Percentiles rank a stretch among this genome's conserved stretches.
Conservation (phyloP, 2,888 invertebrate species). For the Galerucella calmariensis region DNA sequence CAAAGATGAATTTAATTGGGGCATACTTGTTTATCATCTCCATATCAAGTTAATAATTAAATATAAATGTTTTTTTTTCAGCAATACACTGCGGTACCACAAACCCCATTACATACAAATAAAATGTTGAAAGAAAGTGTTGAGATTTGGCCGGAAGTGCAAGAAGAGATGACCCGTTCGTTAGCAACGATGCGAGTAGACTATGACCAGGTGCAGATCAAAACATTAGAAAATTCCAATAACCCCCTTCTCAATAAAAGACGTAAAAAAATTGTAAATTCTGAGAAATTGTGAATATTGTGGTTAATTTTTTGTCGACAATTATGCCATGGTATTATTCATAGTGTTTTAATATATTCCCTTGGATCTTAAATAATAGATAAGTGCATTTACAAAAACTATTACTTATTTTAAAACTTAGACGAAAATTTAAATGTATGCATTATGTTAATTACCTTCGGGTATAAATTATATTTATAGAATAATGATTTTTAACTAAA, state of each 20-base stretch:
- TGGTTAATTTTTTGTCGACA: conserved; percentile 8
- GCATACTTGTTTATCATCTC: neutral
- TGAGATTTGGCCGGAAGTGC: conserved; percentile 96
- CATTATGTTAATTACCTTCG: neutral
- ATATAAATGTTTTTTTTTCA: conserved; percentile 49
- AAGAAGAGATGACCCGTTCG: conserved; percentile 98
- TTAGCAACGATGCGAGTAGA: conserved; percentile 98
- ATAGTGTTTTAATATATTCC: conserved; percentile 23
- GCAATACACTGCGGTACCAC: conserved; percentile 87
- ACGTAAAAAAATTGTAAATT: conserved; percentile 65
- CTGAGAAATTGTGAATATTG: conserved; percentile 26
- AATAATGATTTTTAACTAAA: neutral
- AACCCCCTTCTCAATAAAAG: conserved; percentile 92
- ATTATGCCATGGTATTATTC: conserved; percentile 8
- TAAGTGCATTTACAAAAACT: conserved; percentile 35
- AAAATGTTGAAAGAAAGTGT: conserved; percentile 89
- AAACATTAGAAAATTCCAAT: conserved; percentile 91
- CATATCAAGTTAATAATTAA: conserved; percentile 22
- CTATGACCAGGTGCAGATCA: conserved; percentile 95
- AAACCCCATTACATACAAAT: conserved; percentile 93
- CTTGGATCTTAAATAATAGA: conserved; percentile 25
- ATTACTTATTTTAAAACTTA: conserved; percentile 22
- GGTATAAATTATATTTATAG: neutral
- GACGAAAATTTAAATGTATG: neutral
- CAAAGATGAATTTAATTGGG: neutral